phyloP scores from a whole-genome alignment of 2,113 vertebrate species.

The Empidonax traillii region DNA sequence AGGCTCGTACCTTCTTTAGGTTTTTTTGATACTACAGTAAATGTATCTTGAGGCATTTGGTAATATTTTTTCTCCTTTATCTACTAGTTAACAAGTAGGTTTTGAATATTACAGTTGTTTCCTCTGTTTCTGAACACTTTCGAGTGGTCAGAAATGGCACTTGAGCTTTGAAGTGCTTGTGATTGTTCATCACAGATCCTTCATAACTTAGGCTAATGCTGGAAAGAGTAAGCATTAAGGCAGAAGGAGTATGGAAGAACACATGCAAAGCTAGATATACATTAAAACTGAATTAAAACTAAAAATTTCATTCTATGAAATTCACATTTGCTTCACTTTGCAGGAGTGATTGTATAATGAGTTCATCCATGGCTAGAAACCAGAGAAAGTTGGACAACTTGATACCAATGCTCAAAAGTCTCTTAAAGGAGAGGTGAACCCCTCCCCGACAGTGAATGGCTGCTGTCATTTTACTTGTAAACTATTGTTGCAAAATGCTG shows the following conservation, averaged over 20 bases:
- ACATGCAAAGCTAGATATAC: background rate
- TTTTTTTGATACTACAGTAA: background rate
- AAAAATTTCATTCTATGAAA: background rate
- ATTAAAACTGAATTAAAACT: background rate
- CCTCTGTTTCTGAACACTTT: background rate
- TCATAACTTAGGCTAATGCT: background rate
- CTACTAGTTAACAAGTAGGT: background rate
- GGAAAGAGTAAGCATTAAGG: background rate
- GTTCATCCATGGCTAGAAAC: background rate
- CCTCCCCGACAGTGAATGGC: background rate
- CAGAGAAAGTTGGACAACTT: background rate
- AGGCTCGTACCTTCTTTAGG: background rate
- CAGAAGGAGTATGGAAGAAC: background rate
- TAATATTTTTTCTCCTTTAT: background rate
- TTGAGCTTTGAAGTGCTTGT: background rate
- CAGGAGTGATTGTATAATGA: background rate
- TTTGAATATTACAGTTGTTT: background rate
- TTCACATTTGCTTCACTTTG: background rate
- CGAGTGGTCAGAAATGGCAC: background rate
- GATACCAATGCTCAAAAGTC: background rate
- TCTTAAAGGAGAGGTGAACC: background rate
- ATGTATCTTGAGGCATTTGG: background rate
- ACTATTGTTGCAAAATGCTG: background rate
- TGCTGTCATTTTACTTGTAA: background rate
- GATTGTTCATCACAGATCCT: background rate